phyloP scores from a whole-genome alignment of 2,888 invertebrate species.

The Diplolepis rosae region DNA sequence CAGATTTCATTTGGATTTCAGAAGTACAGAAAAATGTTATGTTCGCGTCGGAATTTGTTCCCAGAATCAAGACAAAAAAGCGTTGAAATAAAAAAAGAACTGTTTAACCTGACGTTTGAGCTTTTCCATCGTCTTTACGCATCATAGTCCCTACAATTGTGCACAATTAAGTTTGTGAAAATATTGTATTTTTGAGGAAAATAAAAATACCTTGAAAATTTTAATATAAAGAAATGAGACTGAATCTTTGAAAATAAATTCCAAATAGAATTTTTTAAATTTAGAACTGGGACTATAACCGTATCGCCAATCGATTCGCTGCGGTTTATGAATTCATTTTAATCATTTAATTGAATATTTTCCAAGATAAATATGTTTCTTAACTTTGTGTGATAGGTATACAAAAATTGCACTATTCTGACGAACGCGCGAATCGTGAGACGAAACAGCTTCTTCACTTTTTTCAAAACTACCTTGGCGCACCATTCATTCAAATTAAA shows the following conservation, averaged over 20 bases:
- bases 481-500: slow-evolving; percentile 22
- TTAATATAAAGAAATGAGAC: neutral
- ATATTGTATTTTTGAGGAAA: neutral
- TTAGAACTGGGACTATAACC: slow-evolving; percentile 4
- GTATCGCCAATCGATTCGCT: slow-evolving; percentile 11
- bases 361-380: slow-evolving; percentile 26
- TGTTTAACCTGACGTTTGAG: slow-evolving; percentile 23
- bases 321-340: slow-evolving; percentile 1
- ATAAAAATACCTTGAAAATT: neutral
- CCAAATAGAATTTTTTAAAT: neutral
- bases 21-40: slow-evolving; percentile 3
- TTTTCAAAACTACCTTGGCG: slow-evolving; percentile 7
- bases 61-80: neutral
- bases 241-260: neutral
- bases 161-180: neutral
- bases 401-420: slow-evolving; percentile 22
- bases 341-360: slow-evolving; percentile 10
- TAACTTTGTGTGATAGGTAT: slow-evolving; percentile 13
- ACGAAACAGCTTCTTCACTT: slow-evolving; percentile 13
- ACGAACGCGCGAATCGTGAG: slow-evolving; percentile 16
- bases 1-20: slow-evolving; percentile 21
- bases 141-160: slow-evolving; percentile 4
- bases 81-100: slow-evolving; percentile 1
- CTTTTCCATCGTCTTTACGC: slow-evolving; percentile 15
- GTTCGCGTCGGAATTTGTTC: slow-evolving; percentile 7